A percentile compares a stretch with the other conserved stretches of the same genome.
These are phyloP conservation scores for Todus mexicanus DNA, from an alignment of 2,797 vertebrate species.

Conservation along the genomic window DNA sequence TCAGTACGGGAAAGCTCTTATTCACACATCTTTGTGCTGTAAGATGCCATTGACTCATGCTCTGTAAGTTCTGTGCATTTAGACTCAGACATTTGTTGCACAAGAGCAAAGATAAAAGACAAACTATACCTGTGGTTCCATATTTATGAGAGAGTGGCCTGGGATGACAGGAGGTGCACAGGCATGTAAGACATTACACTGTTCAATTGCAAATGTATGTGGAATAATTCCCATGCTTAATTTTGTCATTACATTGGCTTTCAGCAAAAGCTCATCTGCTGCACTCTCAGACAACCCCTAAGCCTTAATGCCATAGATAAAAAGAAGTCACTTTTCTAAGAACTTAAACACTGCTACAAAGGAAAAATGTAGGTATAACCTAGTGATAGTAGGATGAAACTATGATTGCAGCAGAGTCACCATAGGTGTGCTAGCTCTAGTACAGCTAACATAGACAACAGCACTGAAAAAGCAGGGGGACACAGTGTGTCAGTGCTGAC, in stretches of 20 bases:
- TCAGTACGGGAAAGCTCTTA: neutral
- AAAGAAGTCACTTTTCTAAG: neutral
- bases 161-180: too few species aligned
- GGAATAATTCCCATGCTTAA: neutral
- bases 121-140: neutral
- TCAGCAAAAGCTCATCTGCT: neutral
- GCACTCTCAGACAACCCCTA: neutral
- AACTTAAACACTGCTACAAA: neutral
- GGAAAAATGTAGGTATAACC: neutral
- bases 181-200: too few species aligned
- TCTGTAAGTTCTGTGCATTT: neutral
- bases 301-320: neutral
- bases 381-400: neutral
- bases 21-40: neutral
- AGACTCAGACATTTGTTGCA: neutral
- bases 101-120: neutral
- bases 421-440: neutral
- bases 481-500: neutral
- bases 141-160: too few species aligned
- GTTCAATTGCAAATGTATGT: neutral
- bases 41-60: neutral
- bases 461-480: neutral
- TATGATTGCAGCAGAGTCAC: neutral
- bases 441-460: fast-evolving
- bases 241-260: neutral